phyloP scores from a whole-genome alignment of 2,113 vertebrate genomes.

The Solea solea region DNA sequence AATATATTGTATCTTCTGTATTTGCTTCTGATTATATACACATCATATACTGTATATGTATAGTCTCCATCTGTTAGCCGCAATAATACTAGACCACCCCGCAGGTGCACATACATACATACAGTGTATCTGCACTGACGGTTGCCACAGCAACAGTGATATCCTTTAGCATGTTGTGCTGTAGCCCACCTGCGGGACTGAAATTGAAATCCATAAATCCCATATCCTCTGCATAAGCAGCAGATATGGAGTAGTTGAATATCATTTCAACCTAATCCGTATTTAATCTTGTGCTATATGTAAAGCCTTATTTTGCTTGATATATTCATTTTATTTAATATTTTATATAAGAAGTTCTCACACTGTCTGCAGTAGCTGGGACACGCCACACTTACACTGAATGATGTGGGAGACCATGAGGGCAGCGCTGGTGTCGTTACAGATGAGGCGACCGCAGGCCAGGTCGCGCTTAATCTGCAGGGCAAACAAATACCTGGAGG shows the following conservation, averaged over 20 bases:
- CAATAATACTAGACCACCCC: slow-evolving; percentile 11
- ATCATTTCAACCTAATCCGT: too few relatives aligned
- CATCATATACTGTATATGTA: not conserved
- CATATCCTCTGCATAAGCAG: slow-evolving; percentile 1
- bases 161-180: slow-evolving; percentile 18
- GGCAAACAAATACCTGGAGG: slow-evolving; percentile 96
- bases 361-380: too few relatives aligned
- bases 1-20: not conserved
- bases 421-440: slow-evolving; percentile 92
- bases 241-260: not conserved
- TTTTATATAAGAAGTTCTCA: too few relatives aligned
- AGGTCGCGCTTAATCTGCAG: slow-evolving; percentile 96
- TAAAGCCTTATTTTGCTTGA: too few relatives aligned
- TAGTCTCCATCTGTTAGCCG: slow-evolving; percentile 43
- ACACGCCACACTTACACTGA: slow-evolving; percentile 86
- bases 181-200: not conserved
- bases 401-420: slow-evolving; percentile 96
- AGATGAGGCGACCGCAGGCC: slow-evolving; percentile 89
- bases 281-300: too few relatives aligned
- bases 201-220: slow-evolving; percentile 2
- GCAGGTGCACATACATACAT: slow-evolving; percentile 14
- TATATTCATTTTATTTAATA: too few relatives aligned
- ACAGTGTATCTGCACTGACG: not conserved
- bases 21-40: not conserved
- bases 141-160: slow-evolving; percentile 60